Evolutionary conservation across 2,797 vertebrate genomes (phyloP).

Genomic region (Coccyzus lansbergi): DNA sequence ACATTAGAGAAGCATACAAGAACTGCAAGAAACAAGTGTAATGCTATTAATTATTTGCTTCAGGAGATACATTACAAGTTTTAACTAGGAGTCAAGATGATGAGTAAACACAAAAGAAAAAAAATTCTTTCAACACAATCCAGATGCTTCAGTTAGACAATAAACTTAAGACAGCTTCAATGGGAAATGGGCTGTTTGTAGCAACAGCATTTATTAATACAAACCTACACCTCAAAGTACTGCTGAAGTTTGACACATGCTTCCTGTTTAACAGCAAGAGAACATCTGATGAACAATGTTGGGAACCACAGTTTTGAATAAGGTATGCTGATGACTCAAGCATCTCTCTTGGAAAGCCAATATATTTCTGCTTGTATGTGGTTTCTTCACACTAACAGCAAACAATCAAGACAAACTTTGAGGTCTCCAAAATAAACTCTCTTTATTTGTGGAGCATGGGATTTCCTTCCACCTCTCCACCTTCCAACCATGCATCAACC

Average conservation of each 20-base stretch:
- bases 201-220: constrained; percentile 3
- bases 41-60: neutral
- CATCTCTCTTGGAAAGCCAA: constrained; percentile 9
- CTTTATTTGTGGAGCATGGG: neutral
- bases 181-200: neutral
- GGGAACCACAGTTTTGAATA: neutral
- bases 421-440: constrained; percentile 26
- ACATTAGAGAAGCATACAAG: neutral
- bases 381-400: neutral
- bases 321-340: constrained; percentile 46
- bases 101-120: neutral
- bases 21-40: neutral
- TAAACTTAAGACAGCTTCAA: constrained; percentile 34
- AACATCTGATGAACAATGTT: constrained; percentile 37
- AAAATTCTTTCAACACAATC: neutral
- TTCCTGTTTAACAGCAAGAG: constrained; percentile 43
- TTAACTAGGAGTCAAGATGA: neutral
- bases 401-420: constrained; percentile 1
- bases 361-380: neutral
- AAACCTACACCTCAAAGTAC: constrained; percentile 13
- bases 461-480: neutral
- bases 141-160: constrained; percentile 3
- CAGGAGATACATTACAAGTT: neutral
- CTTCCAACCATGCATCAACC: neutral
- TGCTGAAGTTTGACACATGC: constrained; percentile 38